These are phyloP conservation scores for Morone chrysops DNA, from an alignment of 2,113 vertebrate species.

Conservation along the genomic window DNA sequence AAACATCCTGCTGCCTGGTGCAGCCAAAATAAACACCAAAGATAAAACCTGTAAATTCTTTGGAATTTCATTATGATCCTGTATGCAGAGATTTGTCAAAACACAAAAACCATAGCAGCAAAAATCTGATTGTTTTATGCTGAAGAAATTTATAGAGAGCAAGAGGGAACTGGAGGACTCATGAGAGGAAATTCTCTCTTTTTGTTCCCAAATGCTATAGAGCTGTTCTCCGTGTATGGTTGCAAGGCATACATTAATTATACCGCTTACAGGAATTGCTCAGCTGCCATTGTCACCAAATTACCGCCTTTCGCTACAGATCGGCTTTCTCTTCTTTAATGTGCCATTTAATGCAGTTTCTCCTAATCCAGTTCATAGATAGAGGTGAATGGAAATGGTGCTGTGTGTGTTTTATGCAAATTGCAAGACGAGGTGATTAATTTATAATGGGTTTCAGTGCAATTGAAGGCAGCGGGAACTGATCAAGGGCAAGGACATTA, in stretches of 20 bases:
- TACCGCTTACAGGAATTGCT: conserved; percentile 72
- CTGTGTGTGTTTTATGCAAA: conserved; percentile 85
- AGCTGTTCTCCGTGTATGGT: conserved; percentile 69
- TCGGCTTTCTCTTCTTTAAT: conserved; percentile 73
- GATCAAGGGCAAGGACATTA: conserved; percentile 84
- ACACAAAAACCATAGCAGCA: background rate
- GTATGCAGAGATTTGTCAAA: conserved; percentile 41
- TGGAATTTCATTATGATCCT: conserved; percentile 23
- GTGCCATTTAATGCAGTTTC: conserved; percentile 82
- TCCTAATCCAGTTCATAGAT: conserved; percentile 76
- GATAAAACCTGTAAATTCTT: conserved; percentile 34
- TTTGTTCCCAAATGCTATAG: conserved; percentile 57
- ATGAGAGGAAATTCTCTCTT: conserved; percentile 53
- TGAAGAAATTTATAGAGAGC: conserved; percentile 12
- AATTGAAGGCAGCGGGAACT: conserved; percentile 83
- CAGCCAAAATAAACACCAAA: conserved; percentile 62
- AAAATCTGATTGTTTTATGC: background rate
- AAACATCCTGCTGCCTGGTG: conserved; percentile 26
- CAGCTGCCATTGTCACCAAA: conserved; percentile 62
- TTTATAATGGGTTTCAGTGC: conserved; percentile 82
- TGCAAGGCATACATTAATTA: conserved; percentile 83
- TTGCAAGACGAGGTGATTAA: conserved; percentile 82
- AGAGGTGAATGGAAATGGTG: conserved; percentile 76
- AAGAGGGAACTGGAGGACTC: conserved; percentile 18
- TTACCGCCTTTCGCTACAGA: conserved; percentile 72